Evolutionary conservation across 2,113 vertebrate genomes (phyloP).

Genomic region (Pomatostomus ruficeps): DNA sequence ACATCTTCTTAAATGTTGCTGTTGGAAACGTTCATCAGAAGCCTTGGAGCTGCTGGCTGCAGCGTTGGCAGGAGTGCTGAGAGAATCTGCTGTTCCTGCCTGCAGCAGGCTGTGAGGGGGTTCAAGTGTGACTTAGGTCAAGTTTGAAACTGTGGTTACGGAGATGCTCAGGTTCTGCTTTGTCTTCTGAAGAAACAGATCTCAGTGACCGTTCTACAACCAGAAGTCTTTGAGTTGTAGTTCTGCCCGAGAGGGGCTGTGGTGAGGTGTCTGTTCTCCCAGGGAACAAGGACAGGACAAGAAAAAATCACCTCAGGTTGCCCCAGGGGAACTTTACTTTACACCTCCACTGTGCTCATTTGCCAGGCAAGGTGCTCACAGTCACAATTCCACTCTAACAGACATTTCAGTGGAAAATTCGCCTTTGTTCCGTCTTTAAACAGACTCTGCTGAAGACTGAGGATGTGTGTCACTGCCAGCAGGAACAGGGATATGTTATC

Average conservation of each 20-base stretch:
- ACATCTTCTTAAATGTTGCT: not conserved
- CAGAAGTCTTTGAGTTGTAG: not conserved
- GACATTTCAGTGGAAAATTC: not conserved
- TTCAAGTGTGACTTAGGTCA: not conserved
- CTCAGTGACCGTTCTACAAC: not conserved
- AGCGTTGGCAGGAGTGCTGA: not conserved
- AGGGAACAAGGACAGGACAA: not conserved
- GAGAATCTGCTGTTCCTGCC: not conserved
- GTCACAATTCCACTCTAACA: not conserved
- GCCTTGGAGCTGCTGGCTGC: not conserved
- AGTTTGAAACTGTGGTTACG: not conserved
- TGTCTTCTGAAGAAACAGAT: not conserved
- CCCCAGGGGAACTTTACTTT: not conserved
- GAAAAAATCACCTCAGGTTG: not conserved
- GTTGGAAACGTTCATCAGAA: not conserved
- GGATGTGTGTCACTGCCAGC: not conserved
- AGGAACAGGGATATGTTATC: not conserved
- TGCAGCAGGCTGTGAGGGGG: not conserved
- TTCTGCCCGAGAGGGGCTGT: not conserved
- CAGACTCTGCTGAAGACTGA: not conserved
- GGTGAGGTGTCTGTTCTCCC: not conserved
- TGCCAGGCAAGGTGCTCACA: not conserved
- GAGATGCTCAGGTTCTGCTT: not conserved
- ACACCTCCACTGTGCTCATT: not conserved
- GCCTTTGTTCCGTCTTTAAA: fast-evolving